These are phyloP conservation scores for Pontoporia blainvillei DNA, from an alignment of 2,113 vertebrate species.

Conservation along the genomic window DNA sequence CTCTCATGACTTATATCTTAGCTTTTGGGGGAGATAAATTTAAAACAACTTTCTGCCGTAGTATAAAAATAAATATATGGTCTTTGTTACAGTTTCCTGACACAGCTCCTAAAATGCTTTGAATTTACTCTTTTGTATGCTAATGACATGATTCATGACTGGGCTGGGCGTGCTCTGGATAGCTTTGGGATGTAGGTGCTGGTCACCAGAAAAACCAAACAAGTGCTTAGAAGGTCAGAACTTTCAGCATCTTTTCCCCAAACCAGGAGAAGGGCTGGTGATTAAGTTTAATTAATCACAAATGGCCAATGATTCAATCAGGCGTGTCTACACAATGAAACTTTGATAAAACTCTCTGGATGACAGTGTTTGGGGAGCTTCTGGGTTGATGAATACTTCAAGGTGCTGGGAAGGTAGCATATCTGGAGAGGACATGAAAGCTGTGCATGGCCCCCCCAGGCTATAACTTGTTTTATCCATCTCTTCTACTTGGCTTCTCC, in stretches of 20 bases:
- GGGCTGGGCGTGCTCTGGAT: background rate
- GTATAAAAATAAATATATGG: background rate
- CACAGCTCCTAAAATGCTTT: background rate
- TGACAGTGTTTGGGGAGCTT: background rate
- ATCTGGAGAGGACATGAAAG: background rate
- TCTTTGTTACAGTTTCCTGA: background rate
- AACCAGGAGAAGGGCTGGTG: background rate
- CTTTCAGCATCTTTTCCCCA: accelerated
- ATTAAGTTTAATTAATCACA: background rate
- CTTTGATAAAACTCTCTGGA: too few species aligned
- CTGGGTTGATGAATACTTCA: background rate
- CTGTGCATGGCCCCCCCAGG: background rate
- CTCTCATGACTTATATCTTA: background rate
- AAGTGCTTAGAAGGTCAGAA: background rate
- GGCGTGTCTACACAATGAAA: background rate
- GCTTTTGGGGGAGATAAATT: background rate
- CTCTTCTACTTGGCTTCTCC: background rate
- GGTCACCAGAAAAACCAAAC: background rate
- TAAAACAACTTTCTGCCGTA: background rate
- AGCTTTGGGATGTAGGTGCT: background rate
- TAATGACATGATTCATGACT: background rate
- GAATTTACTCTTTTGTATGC: background rate
- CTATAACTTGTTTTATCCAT: too few species aligned
- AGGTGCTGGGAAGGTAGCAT: background rate
- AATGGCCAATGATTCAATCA: background rate